Evolutionary conservation across 1,140 invertebrate genomes (phyloP), one percentile per base, ranked within the genome.

Genomic region (Trichoplusia ni): DNA sequence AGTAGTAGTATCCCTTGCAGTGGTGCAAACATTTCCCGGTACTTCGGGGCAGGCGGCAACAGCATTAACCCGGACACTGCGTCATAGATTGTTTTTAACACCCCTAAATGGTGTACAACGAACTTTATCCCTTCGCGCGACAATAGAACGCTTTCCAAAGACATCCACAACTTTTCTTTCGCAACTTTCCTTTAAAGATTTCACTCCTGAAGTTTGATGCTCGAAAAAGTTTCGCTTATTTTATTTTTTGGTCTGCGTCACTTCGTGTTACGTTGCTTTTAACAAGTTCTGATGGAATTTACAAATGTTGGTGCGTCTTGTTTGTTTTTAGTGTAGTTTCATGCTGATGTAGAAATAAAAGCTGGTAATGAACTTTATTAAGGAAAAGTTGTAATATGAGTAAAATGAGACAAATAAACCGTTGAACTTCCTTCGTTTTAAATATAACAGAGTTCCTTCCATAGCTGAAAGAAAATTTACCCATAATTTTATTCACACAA

Each of bases 141-240:
- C 49, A 65, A 65, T 38, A 65, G 16, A 47, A 49, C 42, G 49
- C 54, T 65, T 21, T 40, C 11, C 31, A 40, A 56, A 31, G 54
- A 58, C 54, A 58, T 16, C 25, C 13, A 29, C 54, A 67, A 67
- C 64, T 67, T 67, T 66, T 44, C 35, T 68, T 62, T 56, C 42
- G 8, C 2, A 33, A 59, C 54, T 59, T 29, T 31, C 9, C 16
- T 47, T 47, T 35, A 37, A 19, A 49, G n/a, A 29, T 49, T 49
- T 31, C 46, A 49, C 46, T 40, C 38, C 13, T 21, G n/a, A 44
- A 58, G 21, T 58, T 58, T 33, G 38, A 11, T 38, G 54, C 13
- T 31, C 25, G 14, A 31, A 44, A 58, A 58, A 31, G 37, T 56
- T 42, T 44, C 13, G 16, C n/a, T 44, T 44, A 58, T 58, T 58